Conservation (phyloP, 2,113 vertebrate species). For the Aepyceros melampus region DNA sequence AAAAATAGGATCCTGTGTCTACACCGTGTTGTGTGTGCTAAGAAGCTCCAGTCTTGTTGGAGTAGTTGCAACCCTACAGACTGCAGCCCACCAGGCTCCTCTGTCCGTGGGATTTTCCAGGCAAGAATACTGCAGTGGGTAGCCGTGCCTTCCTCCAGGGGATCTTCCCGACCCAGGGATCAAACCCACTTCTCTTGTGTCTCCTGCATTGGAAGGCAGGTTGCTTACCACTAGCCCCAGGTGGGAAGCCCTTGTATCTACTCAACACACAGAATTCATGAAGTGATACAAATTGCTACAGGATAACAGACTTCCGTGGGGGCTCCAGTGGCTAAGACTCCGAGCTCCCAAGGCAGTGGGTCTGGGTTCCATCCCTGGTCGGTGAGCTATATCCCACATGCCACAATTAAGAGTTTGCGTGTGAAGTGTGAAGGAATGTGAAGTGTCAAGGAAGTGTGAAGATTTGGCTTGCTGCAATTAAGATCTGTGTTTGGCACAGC, state of each 20-base stretch:
- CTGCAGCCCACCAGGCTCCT: background rate
- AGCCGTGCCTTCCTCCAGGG: background rate
- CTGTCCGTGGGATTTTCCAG: background rate
- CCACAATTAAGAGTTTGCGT: background rate
- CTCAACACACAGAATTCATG: accelerated
- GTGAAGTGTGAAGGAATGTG: too few relatives aligned
- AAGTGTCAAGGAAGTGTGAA: background rate
- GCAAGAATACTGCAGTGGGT: background rate
- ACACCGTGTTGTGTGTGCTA: background rate
- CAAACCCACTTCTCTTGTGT: background rate
- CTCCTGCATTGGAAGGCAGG: background rate
- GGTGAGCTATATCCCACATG: background rate
- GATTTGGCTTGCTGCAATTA: background rate
- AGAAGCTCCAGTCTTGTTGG: accelerated
- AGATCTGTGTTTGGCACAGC: background rate
- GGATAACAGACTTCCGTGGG: background rate
- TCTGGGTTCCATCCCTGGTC: background rate
- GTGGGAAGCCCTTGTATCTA: background rate
- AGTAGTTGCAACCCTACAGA: accelerated
- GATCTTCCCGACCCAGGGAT: background rate
- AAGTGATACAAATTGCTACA: accelerated
- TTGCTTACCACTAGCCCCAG: background rate
- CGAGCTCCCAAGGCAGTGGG: background rate
- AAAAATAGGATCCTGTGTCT: background rate
- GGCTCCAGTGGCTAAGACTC: background rate